Evolutionary conservation across 2,888 invertebrate genomes (phyloP).

Genomic region (Hirtodrosophila alboralis): DNA sequence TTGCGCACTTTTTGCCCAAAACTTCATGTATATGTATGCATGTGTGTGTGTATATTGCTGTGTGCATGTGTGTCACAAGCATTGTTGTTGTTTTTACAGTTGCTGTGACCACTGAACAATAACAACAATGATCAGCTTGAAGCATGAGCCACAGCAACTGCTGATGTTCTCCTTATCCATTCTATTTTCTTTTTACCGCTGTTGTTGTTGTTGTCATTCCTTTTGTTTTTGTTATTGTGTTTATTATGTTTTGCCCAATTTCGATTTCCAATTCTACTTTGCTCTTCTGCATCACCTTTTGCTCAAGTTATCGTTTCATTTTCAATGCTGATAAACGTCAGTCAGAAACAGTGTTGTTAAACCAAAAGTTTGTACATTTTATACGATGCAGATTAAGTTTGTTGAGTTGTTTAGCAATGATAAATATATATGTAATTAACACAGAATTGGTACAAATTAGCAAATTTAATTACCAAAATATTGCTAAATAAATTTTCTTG

Average conservation of each 20-base stretch:
- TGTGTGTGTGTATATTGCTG: conserved; percentile 1
- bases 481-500: too few relatives aligned
- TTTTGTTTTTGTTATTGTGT: conserved; percentile 13
- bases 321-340: conserved; percentile 33
- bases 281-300: conserved; percentile 3
- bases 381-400: too few relatives aligned
- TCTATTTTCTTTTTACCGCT: too few relatives aligned
- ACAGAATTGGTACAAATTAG: too few relatives aligned
- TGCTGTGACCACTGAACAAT: conserved; percentile 36
- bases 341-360: conserved; percentile 12
- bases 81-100: conserved; percentile 32
- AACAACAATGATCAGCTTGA: conserved; percentile 45
- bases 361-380: not conserved
- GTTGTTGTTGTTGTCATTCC: conserved; percentile 7
- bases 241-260: conserved; percentile 36
- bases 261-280: conserved; percentile 52
- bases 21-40: not conserved
- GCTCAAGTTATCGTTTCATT: not conserved
- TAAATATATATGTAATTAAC: too few relatives aligned
- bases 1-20: conserved; percentile 45
- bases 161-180: conserved; percentile 1
- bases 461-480: too few relatives aligned
- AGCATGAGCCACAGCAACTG: conserved; percentile 24
- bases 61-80: conserved; percentile 3
- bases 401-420: too few relatives aligned